Conservation (phyloP, 2,888 invertebrate species). For the Cryptops parisi region DNA sequence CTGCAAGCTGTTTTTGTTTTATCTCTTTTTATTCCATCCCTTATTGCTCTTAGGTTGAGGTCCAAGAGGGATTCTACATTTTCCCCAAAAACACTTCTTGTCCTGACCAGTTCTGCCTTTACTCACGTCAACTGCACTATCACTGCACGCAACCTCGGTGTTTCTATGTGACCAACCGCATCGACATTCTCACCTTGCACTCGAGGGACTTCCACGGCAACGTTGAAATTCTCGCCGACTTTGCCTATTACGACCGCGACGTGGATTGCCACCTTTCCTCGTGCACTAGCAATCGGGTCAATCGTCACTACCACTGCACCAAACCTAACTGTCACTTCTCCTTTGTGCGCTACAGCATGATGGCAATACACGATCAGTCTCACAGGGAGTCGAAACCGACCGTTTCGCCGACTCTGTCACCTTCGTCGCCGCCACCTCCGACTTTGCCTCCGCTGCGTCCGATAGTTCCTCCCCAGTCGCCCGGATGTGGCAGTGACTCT, state of each 20-base stretch:
- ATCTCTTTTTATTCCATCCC: constrained; percentile 26
- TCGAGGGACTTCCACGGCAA: constrained; percentile 74
- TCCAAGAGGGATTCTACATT: constrained; percentile 30
- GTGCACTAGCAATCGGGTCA: constrained; percentile 52
- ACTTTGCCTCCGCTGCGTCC: constrained; percentile 17
- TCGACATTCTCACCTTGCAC: constrained; percentile 62
- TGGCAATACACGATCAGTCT: constrained; percentile 55
- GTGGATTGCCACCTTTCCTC: constrained; percentile 51
- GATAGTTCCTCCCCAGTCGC: constrained; percentile 6
- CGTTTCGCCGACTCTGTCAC: constrained; percentile 9
- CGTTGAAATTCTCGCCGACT: constrained; percentile 65
- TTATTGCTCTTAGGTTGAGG: constrained; percentile 21
- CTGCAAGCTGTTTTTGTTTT: constrained; percentile 16
- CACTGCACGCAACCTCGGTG: constrained; percentile 73
- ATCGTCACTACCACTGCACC: constrained; percentile 61
- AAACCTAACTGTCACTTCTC: constrained; percentile 53
- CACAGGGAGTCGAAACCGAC: constrained; percentile 33
- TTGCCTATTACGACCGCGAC: constrained; percentile 63
- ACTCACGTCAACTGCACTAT: constrained; percentile 54
- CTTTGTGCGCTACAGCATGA: constrained; percentile 56
- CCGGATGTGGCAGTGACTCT: constrained; percentile 1
- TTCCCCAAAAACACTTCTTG: constrained; percentile 40
- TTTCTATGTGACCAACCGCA: constrained; percentile 64
- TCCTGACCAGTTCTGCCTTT: constrained; percentile 58
- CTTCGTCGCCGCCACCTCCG: constrained; percentile 19